Evolutionary conservation across 2,888 invertebrate species (phyloP).

Genomic region (Drosophila neotestacea): DNA sequence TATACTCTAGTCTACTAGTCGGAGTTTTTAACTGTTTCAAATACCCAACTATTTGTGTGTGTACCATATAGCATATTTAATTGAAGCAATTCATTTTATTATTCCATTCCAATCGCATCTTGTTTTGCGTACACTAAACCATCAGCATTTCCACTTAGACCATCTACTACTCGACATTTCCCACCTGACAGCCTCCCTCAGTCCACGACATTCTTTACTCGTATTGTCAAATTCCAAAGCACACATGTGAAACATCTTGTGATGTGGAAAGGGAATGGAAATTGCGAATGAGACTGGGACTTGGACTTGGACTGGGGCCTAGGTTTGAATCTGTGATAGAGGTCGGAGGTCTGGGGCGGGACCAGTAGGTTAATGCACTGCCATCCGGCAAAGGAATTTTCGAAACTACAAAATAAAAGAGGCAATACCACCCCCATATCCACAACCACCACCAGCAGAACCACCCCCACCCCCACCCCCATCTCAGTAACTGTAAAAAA

Average conservation of each 20-base stretch:
- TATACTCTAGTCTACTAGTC: neutral
- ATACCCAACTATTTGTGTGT: neutral
- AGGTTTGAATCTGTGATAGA: constrained; percentile 18
- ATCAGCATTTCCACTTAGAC: constrained; percentile 35
- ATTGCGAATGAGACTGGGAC: neutral
- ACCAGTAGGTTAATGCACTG: constrained; percentile 57
- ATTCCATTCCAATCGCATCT: constrained; percentile 19
- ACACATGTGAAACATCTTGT: constrained; percentile 52
- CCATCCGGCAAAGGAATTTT: constrained; percentile 42
- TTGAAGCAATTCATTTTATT: constrained; percentile 32
- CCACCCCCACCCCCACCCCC: neutral
- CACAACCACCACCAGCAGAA: too few species aligned
- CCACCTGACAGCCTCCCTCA: neutral
- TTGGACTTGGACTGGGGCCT: constrained; percentile 10
- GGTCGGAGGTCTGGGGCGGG: constrained; percentile 15
- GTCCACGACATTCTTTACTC: constrained; percentile 28
- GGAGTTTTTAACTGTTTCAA: constrained; percentile 1
- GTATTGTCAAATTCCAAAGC: constrained; percentile 48
- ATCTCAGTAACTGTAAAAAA: constrained; percentile 13
- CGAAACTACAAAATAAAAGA: constrained; percentile 26
- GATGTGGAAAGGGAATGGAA: neutral
- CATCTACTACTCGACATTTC: constrained; percentile 16
- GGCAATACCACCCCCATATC: neutral
- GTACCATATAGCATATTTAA: constrained; percentile 20
- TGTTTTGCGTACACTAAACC: constrained; percentile 12